Evolutionary conservation across 2,888 invertebrate genomes (phyloP), one percentile per base, ranked within the genome.

Genomic region (Scaptomyza flava): DNA sequence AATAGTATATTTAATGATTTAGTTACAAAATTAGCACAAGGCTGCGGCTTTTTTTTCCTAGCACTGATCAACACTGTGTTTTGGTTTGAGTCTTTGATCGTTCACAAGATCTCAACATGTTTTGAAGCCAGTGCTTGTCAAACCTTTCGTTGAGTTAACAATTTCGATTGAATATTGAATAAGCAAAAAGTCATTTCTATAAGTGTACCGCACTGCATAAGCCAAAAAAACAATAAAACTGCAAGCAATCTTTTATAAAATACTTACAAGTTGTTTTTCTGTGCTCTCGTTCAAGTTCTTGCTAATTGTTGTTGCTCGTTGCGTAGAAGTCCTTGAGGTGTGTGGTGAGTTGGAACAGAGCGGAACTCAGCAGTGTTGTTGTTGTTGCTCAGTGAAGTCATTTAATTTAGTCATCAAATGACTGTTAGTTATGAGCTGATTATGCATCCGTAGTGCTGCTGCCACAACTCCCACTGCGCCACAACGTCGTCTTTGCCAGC

Each of bases 361-460:
- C 4, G 20, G 42, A 17, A n/a, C 3, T 36, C 20, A 14, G 23
- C 33, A 17, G 30, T 20, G 30, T 20, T 17, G 51, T 60, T 34
- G 23, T 23, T 41, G 51, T 42, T 9, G 41, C 9, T 17, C 41
- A 41, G 17, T 65, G 56, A 56, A 54, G 68, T 57, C 61, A 41
- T 67, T 74, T 72, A 63, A 80, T 70, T 68, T 72, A 77, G 83
- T 68, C 77, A 74, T 68, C 79, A 81, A 69, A 62, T 62, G 51
- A 66, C 62, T 65, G 65, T 77, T 62, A 61, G 59, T 63, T 71
- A 71, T 67, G 70, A 62, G 53, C 59, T 79, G 77, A 80, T 83
- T 80, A 72, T 77, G 69, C 72, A 68, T 64, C 59, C 56, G 14
- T n/a, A 31, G 27, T n/a, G 11, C 34, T 17, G 12, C 36, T 9